A percentile compares a stretch with the other conserved stretches of the same genome.
phyloP scores from a whole-genome alignment of 2,888 invertebrate species.

The Rambutsinella grinnellia region DNA sequence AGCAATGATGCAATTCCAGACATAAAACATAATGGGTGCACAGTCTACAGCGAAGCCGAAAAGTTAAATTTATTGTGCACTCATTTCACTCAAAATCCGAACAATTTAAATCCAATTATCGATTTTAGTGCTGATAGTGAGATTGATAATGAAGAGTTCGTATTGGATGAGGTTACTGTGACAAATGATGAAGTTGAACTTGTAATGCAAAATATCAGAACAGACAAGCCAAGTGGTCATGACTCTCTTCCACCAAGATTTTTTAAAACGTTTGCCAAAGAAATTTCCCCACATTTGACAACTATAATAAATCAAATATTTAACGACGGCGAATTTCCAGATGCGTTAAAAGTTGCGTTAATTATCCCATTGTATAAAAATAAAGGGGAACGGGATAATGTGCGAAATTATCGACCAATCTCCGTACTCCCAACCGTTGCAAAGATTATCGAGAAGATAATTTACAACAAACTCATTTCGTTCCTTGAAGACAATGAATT shows the following conservation, averaged over 20 bases:
- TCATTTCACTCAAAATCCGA: constrained; percentile 15
- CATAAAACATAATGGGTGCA: background rate
- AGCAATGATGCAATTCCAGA: background rate
- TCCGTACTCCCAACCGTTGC: constrained; percentile 12
- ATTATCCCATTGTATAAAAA: constrained; percentile 8
- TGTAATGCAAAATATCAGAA: background rate
- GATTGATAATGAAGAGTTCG: no score
- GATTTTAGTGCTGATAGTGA: no score
- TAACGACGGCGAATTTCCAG: constrained; percentile 1
- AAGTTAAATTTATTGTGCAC: constrained; percentile 1
- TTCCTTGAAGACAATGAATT: background rate
- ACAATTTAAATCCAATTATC: background rate
- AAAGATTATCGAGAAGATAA: constrained; percentile 11
- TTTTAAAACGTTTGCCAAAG: background rate
- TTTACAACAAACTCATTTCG: background rate
- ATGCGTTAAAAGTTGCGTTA: background rate
- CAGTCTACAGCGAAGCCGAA: background rate
- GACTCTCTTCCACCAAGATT: constrained; percentile 4
- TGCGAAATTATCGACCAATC: constrained; percentile 9
- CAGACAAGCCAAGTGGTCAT: constrained; percentile 3
- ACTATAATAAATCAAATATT: background rate
- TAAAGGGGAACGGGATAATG: background rate
- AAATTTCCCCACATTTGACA: background rate
- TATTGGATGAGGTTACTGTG: background rate
- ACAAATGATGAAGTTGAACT: background rate